These are phyloP conservation scores for Elysia chlorotica DNA, from an alignment of 1,140 invertebrate genomes.

Conservation along the genomic window DNA sequence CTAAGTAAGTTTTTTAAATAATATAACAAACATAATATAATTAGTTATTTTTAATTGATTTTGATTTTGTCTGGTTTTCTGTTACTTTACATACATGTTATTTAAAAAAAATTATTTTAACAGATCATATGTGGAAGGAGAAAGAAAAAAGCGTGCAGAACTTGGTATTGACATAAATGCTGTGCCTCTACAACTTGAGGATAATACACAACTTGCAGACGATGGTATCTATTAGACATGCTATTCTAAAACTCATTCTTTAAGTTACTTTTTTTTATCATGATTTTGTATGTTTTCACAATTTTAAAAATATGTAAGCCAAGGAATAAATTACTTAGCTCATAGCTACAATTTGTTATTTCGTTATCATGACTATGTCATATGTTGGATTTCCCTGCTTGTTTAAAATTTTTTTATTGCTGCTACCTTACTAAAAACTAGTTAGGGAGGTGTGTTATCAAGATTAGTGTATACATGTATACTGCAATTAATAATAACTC, in stretches of 20 bases:
- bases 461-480: too few species aligned
- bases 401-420: not conserved
- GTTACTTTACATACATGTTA: not conserved
- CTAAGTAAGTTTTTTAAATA: not conserved
- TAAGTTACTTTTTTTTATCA: not conserved
- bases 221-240: slow-evolving; percentile 65
- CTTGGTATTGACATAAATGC: slow-evolving; percentile 70
- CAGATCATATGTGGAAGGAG: slow-evolving; percentile 75
- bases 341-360: not conserved
- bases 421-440: not conserved
- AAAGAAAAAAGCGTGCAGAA: slow-evolving; percentile 72
- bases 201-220: slow-evolving; percentile 73
- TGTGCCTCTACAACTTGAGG: slow-evolving; percentile 66
- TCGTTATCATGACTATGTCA: not conserved
- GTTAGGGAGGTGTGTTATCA: not conserved
- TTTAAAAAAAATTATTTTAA: not conserved
- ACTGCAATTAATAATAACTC: too few species aligned
- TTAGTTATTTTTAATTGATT: not conserved
- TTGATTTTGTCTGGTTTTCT: not conserved
- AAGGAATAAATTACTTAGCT: too few species aligned
- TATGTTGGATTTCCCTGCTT: not conserved
- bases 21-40: not conserved
- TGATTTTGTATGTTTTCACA: not conserved
- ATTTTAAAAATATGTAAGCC: not conserved
- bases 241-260: not conserved